phyloP scores from a whole-genome alignment of 2,113 vertebrate genomes.

The Campylomormyrus tamandua region DNA sequence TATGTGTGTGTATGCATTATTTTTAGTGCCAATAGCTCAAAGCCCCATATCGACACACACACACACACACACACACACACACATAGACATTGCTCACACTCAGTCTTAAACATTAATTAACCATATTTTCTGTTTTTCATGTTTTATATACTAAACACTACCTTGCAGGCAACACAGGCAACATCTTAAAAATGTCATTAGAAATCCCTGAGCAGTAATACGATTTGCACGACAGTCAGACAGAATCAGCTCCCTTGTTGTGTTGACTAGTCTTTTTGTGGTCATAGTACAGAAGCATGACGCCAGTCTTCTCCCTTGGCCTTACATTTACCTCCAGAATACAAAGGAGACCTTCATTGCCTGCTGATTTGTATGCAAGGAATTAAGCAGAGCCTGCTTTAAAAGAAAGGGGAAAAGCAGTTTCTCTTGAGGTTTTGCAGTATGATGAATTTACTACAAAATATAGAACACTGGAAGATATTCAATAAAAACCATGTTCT shows the following conservation, averaged over 20 bases:
- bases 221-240: neutral
- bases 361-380: slow-evolving; percentile 9
- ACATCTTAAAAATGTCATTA: neutral
- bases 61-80: neutral
- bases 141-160: neutral
- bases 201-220: neutral
- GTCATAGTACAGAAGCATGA: neutral
- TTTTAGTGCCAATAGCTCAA: neutral
- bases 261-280: slow-evolving; percentile 7
- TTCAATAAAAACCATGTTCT: neutral
- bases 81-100: neutral
- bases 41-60: neutral
- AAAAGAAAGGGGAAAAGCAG: neutral
- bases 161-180: neutral
- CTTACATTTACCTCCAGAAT: slow-evolving; percentile 8
- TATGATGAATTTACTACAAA: slow-evolving; percentile 1
- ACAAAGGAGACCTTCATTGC: slow-evolving; percentile 13
- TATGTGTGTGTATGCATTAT: neutral
- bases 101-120: neutral
- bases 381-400: slow-evolving; percentile 10
- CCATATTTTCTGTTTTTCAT: neutral
- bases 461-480: neutral
- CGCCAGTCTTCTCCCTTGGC: neutral
- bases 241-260: neutral
- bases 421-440: neutral